Evolutionary conservation across 2,797 vertebrate genomes (phyloP).

Genomic region (Chaetophractus vellerosus): DNA sequence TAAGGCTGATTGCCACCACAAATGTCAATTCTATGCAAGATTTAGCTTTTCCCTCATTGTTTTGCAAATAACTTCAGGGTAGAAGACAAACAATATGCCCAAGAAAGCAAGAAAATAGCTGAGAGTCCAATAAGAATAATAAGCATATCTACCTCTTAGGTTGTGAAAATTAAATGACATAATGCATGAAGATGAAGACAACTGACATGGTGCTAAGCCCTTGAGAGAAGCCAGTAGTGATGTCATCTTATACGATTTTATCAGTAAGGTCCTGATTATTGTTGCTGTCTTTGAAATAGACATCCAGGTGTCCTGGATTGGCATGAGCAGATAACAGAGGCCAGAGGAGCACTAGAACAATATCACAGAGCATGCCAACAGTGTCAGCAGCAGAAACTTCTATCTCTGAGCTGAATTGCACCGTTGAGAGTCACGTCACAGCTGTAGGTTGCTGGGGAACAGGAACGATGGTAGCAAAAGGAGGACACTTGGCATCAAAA

Average conservation of each 20-base stretch:
- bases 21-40: neutral
- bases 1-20: neutral
- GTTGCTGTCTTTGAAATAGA: neutral
- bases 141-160: neutral
- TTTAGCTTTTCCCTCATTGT: neutral
- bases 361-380: accelerated
- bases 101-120: neutral
- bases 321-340: neutral
- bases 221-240: neutral
- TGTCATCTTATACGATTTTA: neutral
- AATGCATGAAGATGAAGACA: neutral
- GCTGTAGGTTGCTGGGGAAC: no score
- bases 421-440: accelerated
- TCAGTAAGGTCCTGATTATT: neutral
- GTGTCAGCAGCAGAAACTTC: neutral
- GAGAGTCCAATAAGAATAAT: neutral
- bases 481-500: neutral
- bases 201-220: neutral
- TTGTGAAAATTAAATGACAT: neutral
- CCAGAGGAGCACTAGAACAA: neutral
- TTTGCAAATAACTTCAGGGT: neutral
- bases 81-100: neutral
- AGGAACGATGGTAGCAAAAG: neutral
- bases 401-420: neutral
- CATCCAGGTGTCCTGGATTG: neutral